Percentiles rank a stretch among this genome's conserved stretches.
Evolutionary conservation across 2,888 invertebrate genomes (phyloP).

Genomic region (Teinopalpus imperialis): DNA sequence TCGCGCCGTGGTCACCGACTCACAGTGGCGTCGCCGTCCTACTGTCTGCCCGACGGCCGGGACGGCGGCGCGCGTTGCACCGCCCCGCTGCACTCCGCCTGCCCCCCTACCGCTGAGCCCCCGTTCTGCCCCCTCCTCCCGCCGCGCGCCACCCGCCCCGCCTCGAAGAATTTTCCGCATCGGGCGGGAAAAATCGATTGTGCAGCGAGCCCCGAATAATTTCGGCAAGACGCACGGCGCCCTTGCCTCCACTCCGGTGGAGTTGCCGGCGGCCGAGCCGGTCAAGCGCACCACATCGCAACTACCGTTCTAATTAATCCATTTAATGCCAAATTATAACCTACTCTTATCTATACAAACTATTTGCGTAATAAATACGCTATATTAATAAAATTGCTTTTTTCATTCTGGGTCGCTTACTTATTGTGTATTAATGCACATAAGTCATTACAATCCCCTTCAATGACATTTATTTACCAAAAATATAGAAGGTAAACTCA

Average conservation of each 20-base stretch:
- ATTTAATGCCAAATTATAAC: conserved; percentile 2
- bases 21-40: conserved; percentile 81
- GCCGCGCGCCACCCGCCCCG: conserved; percentile 65
- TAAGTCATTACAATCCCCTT: too few relatives aligned
- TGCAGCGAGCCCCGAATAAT: conserved; percentile 81
- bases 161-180: conserved; percentile 81
- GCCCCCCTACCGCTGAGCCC: conserved; percentile 64
- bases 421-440: too few relatives aligned
- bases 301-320: conserved; percentile 37
- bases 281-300: conserved; percentile 54
- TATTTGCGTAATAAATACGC: too few relatives aligned
- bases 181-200: conserved; percentile 83
- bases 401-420: too few relatives aligned
- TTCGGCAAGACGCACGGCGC: conserved; percentile 82
- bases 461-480: too few relatives aligned
- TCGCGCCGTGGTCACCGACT: conserved; percentile 80
- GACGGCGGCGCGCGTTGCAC: conserved; percentile 78
- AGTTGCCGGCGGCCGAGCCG: conserved; percentile 42
- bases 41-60: conserved; percentile 75
- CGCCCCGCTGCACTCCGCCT: conserved; percentile 80
- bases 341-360: too few relatives aligned
- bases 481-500: too few relatives aligned
- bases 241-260: conserved; percentile 63
- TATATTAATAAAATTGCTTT: too few relatives aligned
- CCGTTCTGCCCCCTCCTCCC: conserved; percentile 55